Conservation (phyloP, 2,888 invertebrate species). For the Colostygia pectinataria region DNA sequence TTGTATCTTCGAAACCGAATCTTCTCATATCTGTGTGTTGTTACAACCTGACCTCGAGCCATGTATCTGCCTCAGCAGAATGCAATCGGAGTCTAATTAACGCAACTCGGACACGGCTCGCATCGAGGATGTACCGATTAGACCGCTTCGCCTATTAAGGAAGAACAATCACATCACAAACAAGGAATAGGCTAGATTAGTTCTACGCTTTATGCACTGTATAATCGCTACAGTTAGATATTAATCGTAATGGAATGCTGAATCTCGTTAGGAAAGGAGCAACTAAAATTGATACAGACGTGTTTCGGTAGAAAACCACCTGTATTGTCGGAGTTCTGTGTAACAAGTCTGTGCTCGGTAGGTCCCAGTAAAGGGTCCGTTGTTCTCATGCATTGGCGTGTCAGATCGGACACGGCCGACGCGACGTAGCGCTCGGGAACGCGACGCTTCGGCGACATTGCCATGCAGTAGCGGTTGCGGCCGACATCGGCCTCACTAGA, state of each 20-base stretch:
- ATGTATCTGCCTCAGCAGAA: slow-evolving; percentile 59
- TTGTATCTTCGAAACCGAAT: slow-evolving; percentile 23
- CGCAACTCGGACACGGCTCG: slow-evolving; percentile 62
- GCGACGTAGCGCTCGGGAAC: slow-evolving; percentile 25
- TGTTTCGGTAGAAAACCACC: slow-evolving; percentile 21
- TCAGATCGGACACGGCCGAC: slow-evolving; percentile 46
- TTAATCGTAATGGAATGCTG: slow-evolving; percentile 33
- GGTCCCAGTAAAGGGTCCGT: slow-evolving; percentile 27
- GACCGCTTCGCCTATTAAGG: slow-evolving; percentile 71
- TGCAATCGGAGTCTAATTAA: slow-evolving; percentile 76
- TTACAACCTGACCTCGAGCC: slow-evolving; percentile 56
- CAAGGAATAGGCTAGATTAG: slow-evolving; percentile 69
- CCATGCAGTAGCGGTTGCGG: slow-evolving; percentile 36
- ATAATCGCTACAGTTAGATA: slow-evolving; percentile 34
- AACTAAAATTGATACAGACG: slow-evolving; percentile 29
- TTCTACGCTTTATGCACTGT: slow-evolving; percentile 37
- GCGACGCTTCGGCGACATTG: slow-evolving; percentile 30
- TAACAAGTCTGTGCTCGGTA: slow-evolving; percentile 6
- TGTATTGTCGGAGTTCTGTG: slow-evolving; percentile 20
- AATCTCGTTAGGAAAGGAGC: slow-evolving; percentile 20
- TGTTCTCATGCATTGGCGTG: slow-evolving; percentile 48
- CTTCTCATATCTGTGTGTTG: slow-evolving; percentile 33
- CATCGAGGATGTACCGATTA: slow-evolving; percentile 76
- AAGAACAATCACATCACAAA: slow-evolving; percentile 78
- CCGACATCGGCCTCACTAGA: slow-evolving; percentile 43